Evolutionary conservation across 2,888 invertebrate genomes (phyloP), one percentile per base, ranked within the genome.

Genomic region (Ptilodon capucinus): DNA sequence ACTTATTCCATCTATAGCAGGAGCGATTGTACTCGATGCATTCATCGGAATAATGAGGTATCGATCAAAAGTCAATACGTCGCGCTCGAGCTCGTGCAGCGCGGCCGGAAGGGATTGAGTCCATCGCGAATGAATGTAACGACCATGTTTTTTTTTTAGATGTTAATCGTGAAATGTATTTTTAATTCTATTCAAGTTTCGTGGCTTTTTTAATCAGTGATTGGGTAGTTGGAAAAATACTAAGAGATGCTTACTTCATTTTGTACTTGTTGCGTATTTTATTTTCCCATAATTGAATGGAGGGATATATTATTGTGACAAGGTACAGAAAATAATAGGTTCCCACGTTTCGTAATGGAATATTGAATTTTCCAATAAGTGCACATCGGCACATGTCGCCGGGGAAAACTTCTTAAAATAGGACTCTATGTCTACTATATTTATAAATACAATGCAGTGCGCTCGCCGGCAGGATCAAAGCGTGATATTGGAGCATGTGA

Each of bases 41-140:
- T 19, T 51, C 44, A 40, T 30, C 17, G 39, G 17, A 42, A 46
- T 44, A 46, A 50, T 43, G 42, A 42, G 21, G 28, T 8, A 45
- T 41, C 40, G 53, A 62, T 51, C 48, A 46, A 40, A 54, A 39
- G 19, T 48, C 50, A 43, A 40, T 42, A 36, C 34, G 5, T 28
- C 43, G 36, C 44, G 42, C 44, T n/a, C n/a, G n/a, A n/a, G 18
- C 36, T n/a, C 19, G 32, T 14, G 32, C 4, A n/a, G 32, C 23
- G 4, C 43, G 16, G 25, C 30, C 44, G 48, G 35, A 40, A 34
- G 38, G 30, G 35, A 36, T 34, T 11, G 16, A 17, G 8, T 35
- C 35, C 30, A 11, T 6, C 17, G 17, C 17, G 7, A 9, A 34
- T 16, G 14, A 16, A 35, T 35, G 35, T 3, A 4, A 41, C 44